Evolutionary conservation across 2,113 vertebrate species (phyloP).

Genomic region (Opisthocomus hoazin): DNA sequence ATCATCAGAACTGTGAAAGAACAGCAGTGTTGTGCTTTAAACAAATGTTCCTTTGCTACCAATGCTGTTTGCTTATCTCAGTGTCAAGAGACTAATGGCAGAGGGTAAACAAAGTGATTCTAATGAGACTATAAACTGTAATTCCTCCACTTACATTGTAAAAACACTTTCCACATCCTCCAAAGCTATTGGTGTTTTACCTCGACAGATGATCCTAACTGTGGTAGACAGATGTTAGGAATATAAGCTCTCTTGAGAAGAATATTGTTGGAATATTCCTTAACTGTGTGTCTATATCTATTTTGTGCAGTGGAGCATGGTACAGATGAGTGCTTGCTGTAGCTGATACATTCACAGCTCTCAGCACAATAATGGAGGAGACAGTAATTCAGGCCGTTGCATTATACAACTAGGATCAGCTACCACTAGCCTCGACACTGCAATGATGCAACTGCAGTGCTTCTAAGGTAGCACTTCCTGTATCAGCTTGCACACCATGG

Average conservation of each 20-base stretch:
- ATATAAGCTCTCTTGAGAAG: not conserved
- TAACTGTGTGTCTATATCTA: not conserved
- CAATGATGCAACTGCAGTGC: not conserved
- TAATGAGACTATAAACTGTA: not conserved
- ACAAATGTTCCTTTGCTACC: not conserved
- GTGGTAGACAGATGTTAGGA: not conserved
- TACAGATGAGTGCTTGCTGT: not conserved
- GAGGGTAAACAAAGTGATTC: not conserved
- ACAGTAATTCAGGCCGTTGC: not conserved
- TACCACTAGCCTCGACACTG: not conserved
- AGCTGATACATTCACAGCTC: not conserved
- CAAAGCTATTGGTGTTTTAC: not conserved
- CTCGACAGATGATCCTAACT: not conserved
- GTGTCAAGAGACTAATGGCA: not conserved
- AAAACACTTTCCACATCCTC: rapidly evolving
- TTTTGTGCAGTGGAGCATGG: not conserved
- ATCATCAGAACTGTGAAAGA: slow-evolving; percentile 88
- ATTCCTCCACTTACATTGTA: not conserved
- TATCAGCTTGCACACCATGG: not conserved
- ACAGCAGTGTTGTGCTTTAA: not conserved
- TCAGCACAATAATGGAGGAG: not conserved
- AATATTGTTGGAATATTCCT: not conserved
- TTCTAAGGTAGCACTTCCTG: not conserved
- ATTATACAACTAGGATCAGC: not conserved
- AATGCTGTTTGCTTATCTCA: not conserved